Conservation (phyloP, 2,888 invertebrate genomes). For the Peribatodes rhomboidaria region DNA sequence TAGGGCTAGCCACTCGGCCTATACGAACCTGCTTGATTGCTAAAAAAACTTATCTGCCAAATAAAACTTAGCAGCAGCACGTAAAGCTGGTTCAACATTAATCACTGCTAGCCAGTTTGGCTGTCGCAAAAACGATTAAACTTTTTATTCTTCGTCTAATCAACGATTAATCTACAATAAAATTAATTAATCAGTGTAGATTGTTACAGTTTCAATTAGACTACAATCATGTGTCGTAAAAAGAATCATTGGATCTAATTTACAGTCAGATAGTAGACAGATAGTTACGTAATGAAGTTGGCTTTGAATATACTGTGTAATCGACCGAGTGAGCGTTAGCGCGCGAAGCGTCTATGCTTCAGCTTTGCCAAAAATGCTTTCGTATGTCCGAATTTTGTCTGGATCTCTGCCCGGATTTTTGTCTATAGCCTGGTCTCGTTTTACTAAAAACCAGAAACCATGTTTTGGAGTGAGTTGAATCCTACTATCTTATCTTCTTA, state of each 20-base stretch:
- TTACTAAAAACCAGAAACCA: background rate
- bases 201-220: slow-evolving; percentile 48
- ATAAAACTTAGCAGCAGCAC: slow-evolving; percentile 8
- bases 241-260: slow-evolving; percentile 25
- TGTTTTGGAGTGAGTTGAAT: too few species aligned
- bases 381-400: too few species aligned
- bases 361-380: too few species aligned
- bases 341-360: too few species aligned
- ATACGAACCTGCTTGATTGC: too few species aligned
- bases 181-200: slow-evolving; percentile 45
- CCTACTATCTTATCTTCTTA: too few species aligned
- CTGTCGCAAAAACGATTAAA: slow-evolving; percentile 43
- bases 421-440: background rate
- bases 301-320: background rate
- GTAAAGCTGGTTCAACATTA: slow-evolving; percentile 23
- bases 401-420: too few species aligned
- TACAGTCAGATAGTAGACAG: slow-evolving; percentile 31
- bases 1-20: too few species aligned
- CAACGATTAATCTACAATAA: slow-evolving; percentile 39
- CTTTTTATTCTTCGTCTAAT: slow-evolving; percentile 41
- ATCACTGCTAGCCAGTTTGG: slow-evolving; percentile 14
- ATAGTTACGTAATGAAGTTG: slow-evolving; percentile 22
- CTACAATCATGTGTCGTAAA: slow-evolving; percentile 41
- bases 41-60: background rate
- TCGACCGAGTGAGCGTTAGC: too few species aligned